phyloP scores from a whole-genome alignment of 2,113 vertebrate species.

The Strix uralensis region DNA sequence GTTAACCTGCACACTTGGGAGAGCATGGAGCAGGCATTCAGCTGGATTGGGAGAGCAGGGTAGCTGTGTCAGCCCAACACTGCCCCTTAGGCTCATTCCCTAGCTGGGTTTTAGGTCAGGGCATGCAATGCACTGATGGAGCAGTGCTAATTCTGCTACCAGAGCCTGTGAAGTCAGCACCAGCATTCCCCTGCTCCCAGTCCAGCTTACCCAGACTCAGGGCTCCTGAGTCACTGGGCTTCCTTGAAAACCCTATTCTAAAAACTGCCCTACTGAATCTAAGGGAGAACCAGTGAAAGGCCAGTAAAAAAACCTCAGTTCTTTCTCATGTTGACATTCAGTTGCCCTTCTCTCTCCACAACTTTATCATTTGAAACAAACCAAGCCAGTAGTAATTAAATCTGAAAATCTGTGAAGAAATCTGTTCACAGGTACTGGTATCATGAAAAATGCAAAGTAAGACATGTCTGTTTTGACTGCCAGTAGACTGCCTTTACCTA shows the following conservation, averaged over 20 bases:
- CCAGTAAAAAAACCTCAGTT: not conserved
- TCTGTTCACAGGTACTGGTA: slow-evolving; percentile 57
- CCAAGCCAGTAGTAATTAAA: slow-evolving; percentile 48
- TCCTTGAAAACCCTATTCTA: not conserved
- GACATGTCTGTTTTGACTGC: slow-evolving; percentile 58
- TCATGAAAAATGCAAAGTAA: slow-evolving; percentile 65
- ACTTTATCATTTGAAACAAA: not conserved
- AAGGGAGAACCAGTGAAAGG: not conserved
- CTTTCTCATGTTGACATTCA: not conserved
- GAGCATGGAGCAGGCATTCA: rapidly evolving
- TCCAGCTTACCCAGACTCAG: not conserved
- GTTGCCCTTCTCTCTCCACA: not conserved
- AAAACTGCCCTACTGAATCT: not conserved
- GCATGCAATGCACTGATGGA: not conserved
- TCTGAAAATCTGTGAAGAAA: slow-evolving; percentile 60
- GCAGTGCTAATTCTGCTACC: not conserved
- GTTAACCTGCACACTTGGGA: not conserved
- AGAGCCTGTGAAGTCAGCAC: not conserved
- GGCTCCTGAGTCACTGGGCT: not conserved
- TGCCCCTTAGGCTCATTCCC: not conserved
- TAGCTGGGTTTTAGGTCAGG: not conserved
- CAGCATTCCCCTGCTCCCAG: rapidly evolving
- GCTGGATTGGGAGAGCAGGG: not conserved
- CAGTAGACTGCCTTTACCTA: slow-evolving; percentile 56
- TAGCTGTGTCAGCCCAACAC: not conserved